Percentiles rank a stretch among this genome's conserved stretches.
Evolutionary conservation across 2,797 vertebrate species (phyloP).

Genomic region (Coregonus suidteri): DNA sequence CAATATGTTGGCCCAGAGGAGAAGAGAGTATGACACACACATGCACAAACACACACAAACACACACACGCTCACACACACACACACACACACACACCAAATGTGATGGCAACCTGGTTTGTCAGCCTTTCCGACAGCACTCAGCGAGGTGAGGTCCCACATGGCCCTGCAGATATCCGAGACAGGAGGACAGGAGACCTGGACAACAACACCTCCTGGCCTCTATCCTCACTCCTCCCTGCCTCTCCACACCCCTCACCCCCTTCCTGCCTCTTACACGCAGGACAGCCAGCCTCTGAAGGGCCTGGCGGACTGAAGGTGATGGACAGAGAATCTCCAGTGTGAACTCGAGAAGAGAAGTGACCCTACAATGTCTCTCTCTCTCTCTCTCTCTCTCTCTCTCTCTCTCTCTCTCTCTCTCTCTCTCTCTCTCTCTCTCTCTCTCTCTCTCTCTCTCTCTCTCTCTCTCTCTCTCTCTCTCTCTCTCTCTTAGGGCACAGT

Average conservation of each 20-base stretch:
- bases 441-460: no score
- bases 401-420: no score
- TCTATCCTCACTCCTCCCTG: constrained; percentile 20
- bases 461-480: not conserved
- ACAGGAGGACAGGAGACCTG: constrained; percentile 69
- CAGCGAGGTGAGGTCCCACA: constrained; percentile 60
- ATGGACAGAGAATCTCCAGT: constrained; percentile 66
- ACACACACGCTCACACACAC: constrained; percentile 24
- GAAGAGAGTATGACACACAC: constrained; percentile 29
- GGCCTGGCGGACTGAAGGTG: constrained; percentile 56
- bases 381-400: not conserved
- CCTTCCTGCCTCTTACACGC: constrained; percentile 50
- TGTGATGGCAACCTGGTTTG: constrained; percentile 60
- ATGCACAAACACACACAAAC: constrained; percentile 9
- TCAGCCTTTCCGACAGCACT: constrained; percentile 63
- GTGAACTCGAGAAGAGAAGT: constrained; percentile 38
- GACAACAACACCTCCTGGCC: constrained; percentile 55
- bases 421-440: not conserved
- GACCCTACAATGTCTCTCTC: not conserved
- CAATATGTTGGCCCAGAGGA: constrained; percentile 50
- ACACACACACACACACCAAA: constrained; percentile 51
- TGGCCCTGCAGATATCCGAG: constrained; percentile 59
- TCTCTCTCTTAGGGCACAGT: constrained; percentile 3
- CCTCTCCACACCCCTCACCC: constrained; percentile 47
- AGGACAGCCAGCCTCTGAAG: constrained; percentile 73